Base-by-base conservation (phyloP, 2,113 vertebrate species). In the Heterotis niloticus region DNA sequence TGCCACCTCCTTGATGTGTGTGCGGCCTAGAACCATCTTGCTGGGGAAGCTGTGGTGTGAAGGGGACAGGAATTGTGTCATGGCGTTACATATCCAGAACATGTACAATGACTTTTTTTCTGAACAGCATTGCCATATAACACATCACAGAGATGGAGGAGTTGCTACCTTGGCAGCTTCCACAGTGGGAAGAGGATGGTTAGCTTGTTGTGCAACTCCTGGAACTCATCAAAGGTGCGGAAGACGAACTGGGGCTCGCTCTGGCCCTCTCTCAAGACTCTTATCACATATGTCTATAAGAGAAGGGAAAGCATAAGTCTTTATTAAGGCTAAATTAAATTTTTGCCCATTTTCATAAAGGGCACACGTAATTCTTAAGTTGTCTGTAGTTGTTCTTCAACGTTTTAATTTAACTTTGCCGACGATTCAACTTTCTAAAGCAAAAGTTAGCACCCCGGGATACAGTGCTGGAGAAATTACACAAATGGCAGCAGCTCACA, bases 141-240 rank as follows among this genome's bases (percentile, higher is more conserved):
- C 93, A 91, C 77, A 34, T 16, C 92, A 92, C 88, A 94, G 86
- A 78, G 93, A 93, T 92, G 91, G 93, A 78, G 93, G 71, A 74
- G 66, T 11, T 86, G 87, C 75, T 92, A 99, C 98, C 97, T 91
- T 20, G 98, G 98, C 85, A 99, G 91, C 85, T 98, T 99, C 97
- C 96, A 99, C 72, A 98, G 94, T 44, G 96, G 96, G 86, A 99
- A 99, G 51, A 98, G 91, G 87, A 98, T 95, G 83, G 91, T 91
- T 76, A 99, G 94, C 82, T 99, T 99, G 89, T 97, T 99, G 90
- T 99, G 98, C 59, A 99, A 94, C 89, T 99, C 97, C 88, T 98
- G 98, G 88, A 99, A 99, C 85, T 99, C 98, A 67, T 99, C 97
- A 87, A 99, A 99, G 23, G 98, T 99, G 83, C 98, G 94, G 89